Evolutionary conservation across 92 coral and sea anemone genomes (phyloP).

Genomic region (Ricordea florida): DNA sequence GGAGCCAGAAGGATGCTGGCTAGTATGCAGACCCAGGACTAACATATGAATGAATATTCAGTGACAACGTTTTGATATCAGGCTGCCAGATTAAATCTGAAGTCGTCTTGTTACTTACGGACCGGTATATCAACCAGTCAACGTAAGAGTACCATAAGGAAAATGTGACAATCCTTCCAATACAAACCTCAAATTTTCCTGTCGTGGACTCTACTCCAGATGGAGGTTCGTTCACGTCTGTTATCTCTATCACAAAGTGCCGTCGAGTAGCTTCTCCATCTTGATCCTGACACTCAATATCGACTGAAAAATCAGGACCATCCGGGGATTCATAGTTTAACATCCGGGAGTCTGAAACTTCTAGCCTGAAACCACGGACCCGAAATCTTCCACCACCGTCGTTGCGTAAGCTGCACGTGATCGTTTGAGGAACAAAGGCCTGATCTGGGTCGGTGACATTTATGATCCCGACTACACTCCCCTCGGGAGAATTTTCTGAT

Average conservation of each 20-base stretch:
- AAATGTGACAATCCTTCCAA: no score
- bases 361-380: slow-evolving; percentile 51
- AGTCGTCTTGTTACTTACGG: no score
- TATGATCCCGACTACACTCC: slow-evolving; percentile 45
- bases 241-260: slow-evolving; percentile 27
- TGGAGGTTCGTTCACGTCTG: slow-evolving; percentile 59
- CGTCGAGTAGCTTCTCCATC: slow-evolving; percentile 59
- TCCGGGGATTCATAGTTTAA: slow-evolving; percentile 58
- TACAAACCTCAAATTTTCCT: slow-evolving; percentile 52
- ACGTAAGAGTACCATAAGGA: no score
- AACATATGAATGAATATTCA: no score
- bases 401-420: slow-evolving; percentile 60
- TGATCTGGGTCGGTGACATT: slow-evolving; percentile 69
- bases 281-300: slow-evolving; percentile 73
- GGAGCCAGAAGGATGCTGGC: no score
- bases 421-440: slow-evolving; percentile 35
- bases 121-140: no score
- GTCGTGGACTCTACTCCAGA: slow-evolving; percentile 28
- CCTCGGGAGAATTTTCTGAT: slow-evolving; percentile 55
- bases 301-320: slow-evolving; percentile 50
- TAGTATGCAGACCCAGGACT: no score
- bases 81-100: no score
- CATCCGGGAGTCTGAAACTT: slow-evolving; percentile 53
- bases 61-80: no score
- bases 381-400: slow-evolving; percentile 73